These are phyloP conservation scores for Cremastinae sp. DNA, from an alignment of 2,888 invertebrate species.

Conservation along the genomic window DNA sequence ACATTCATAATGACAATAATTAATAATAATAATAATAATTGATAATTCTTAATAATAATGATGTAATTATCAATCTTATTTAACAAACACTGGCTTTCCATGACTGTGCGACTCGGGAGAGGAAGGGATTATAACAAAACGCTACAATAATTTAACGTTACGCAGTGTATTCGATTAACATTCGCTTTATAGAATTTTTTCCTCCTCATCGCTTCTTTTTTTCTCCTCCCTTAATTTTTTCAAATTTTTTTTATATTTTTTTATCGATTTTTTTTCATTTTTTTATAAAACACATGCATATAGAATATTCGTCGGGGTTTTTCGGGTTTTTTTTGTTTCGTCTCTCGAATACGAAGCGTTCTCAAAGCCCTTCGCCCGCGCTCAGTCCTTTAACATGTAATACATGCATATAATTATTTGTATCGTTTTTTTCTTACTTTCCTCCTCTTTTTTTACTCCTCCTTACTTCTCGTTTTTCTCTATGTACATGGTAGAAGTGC, in stretches of 20 bases:
- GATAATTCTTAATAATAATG: conserved; percentile 65
- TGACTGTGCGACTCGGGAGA: conserved; percentile 67
- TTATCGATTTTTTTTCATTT: conserved; percentile 49
- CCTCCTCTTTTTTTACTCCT: conserved; percentile 26
- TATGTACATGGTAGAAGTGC: conserved; percentile 63
- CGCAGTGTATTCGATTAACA: conserved; percentile 63
- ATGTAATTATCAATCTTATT: conserved; percentile 70
- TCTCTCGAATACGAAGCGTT: conserved; percentile 36
- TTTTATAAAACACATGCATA: conserved; percentile 64
- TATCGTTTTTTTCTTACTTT: conserved; percentile 46
- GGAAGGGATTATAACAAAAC: conserved; percentile 66
- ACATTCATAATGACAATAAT: conserved; percentile 36
- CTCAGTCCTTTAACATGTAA: conserved; percentile 62
- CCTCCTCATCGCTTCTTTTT: conserved; percentile 45
- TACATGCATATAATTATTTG: conserved; percentile 59
- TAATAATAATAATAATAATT: conserved; percentile 51
- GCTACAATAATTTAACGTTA: conserved; percentile 63
- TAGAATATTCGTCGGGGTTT: conserved; percentile 56
- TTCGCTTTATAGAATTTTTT: conserved; percentile 58
- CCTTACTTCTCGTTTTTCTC: conserved; percentile 26
- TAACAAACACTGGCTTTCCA: conserved; percentile 72
- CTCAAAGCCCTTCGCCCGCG: conserved; percentile 47
- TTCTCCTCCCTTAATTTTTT: conserved; percentile 47
- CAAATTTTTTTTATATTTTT: conserved; percentile 44
- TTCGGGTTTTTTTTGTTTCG: too few relatives aligned